Base-by-base conservation (phyloP, 2,888 invertebrate genomes). In the Hydraecia micacea region DNA sequence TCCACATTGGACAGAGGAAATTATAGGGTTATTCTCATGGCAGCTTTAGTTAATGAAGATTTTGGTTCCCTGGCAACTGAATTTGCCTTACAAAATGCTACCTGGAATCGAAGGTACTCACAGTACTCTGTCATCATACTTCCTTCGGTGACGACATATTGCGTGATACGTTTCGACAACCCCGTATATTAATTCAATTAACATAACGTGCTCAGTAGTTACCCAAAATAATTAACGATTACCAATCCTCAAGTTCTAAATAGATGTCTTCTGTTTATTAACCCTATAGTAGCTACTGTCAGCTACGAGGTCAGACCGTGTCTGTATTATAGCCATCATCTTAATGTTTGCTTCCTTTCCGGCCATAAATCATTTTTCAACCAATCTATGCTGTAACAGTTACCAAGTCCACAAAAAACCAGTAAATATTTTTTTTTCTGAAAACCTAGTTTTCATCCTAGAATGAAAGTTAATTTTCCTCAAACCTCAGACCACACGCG, bases 201-300 rank as follows among this genome's bases (percentile, higher is more conserved):
- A 63, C 71, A 63, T 74, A 73, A 67, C 75, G 52, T 79, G 46
- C 55, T 76, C 79, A 83, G 52, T 66, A 71, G 58, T 83, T 66
- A 79, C 71, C 77, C 68, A 80, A 85, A 83, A 80, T 87, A 85
- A 87, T 87, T 85, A 83, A 79, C 77, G 81, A 86, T 87, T 83
- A 87, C 86, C 84, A 84, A 80, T 84, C 74, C 75, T 71, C 68
- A 79, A 84, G 75, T n/a, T n/a, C n/a, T n/a, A n/a, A n/a, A n/a
- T n/a, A n/a, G n/a, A n/a, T n/a, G n/a, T n/a, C n/a, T n/a, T n/a
- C n/a, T n/a, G n/a, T n/a, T n/a, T n/a, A n/a, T n/a, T n/a, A n/a
- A n/a, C n/a, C n/a, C n/a, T n/a, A n/a, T n/a, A n/a, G n/a, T n/a
- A n/a, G n/a, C n/a, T n/a, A n/a, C n/a, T n/a, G n/a, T n/a, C n/a